Percentiles rank a stretch among this genome's conserved stretches.
Conservation (phyloP, 2,888 invertebrate species). For the Podotricha telesiphe region DNA sequence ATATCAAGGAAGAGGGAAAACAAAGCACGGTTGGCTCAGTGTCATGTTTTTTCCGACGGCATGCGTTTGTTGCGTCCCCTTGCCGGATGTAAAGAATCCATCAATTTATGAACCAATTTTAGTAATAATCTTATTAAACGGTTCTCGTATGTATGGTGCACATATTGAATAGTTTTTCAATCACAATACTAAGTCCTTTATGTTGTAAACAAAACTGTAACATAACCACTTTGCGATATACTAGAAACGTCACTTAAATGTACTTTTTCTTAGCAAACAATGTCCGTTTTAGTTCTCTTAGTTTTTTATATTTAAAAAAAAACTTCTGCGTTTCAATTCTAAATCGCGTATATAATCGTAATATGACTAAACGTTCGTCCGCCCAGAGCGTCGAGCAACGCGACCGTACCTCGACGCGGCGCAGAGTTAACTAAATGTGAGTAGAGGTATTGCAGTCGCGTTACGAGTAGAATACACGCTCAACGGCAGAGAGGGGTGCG, state of each 20-base stretch:
- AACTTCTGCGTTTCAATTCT: slow-evolving; percentile 50
- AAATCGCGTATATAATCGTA: slow-evolving; percentile 72
- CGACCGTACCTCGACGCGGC: slow-evolving; percentile 79
- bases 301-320: not conserved
- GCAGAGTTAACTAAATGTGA: slow-evolving; percentile 76
- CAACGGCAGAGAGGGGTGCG: slow-evolving; percentile 63
- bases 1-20: slow-evolving; percentile 81
- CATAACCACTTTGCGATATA: slow-evolving; percentile 55
- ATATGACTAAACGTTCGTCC: slow-evolving; percentile 73
- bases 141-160: slow-evolving; percentile 63
- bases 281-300: not conserved
- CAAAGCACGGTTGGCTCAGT: slow-evolving; percentile 76
- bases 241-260: slow-evolving; percentile 21
- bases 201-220: slow-evolving; percentile 56
- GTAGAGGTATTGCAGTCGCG: slow-evolving; percentile 76
- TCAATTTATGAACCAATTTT: slow-evolving; percentile 76
- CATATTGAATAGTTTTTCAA: slow-evolving; percentile 60
- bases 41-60: slow-evolving; percentile 83
- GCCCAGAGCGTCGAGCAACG: slow-evolving; percentile 72
- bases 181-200: slow-evolving; percentile 41
- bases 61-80: slow-evolving; percentile 75
- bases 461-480: slow-evolving; percentile 74
- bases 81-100: slow-evolving; percentile 80
- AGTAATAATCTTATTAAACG: slow-evolving; percentile 50
- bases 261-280: slow-evolving; percentile 23